Conservation (phyloP, 2,113 vertebrate genomes). For the Alligator sinensis region DNA sequence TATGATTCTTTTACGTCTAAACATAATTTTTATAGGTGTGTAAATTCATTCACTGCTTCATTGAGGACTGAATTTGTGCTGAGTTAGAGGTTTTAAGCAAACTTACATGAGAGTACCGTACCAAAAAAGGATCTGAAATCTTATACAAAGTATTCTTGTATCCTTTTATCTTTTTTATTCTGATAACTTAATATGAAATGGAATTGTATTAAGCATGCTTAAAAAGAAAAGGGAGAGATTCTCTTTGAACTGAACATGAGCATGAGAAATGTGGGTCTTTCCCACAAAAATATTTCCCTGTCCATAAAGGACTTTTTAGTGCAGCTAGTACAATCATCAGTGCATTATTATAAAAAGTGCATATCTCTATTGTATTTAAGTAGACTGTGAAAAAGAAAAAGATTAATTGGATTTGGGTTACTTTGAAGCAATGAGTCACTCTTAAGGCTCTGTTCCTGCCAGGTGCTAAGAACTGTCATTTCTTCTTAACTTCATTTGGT, state of each 20-base stretch:
- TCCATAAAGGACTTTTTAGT: not conserved
- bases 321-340: not conserved
- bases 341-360: not conserved
- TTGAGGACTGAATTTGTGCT: not conserved
- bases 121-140: not conserved
- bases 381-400: not conserved
- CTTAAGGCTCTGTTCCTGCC: not conserved
- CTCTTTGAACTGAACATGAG: not conserved
- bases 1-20: not conserved
- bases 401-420: not conserved
- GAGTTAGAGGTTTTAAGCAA: not conserved
- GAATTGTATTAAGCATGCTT: not conserved
- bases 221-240: not conserved
- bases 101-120: accelerated
- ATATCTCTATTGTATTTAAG: not conserved
- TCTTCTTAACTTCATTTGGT: not conserved
- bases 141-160: not conserved
- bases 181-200: not conserved
- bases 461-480: not conserved
- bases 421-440: not conserved
- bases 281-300: not conserved
- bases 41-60: not conserved
- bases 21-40: accelerated
- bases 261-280: not conserved
- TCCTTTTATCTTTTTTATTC: not conserved